Evolutionary conservation across 37 sponge, comb jelly and placozoan genomes (phyloP), one percentile per base, ranked within the genome.

Genomic region (Agelas oroides): DNA sequence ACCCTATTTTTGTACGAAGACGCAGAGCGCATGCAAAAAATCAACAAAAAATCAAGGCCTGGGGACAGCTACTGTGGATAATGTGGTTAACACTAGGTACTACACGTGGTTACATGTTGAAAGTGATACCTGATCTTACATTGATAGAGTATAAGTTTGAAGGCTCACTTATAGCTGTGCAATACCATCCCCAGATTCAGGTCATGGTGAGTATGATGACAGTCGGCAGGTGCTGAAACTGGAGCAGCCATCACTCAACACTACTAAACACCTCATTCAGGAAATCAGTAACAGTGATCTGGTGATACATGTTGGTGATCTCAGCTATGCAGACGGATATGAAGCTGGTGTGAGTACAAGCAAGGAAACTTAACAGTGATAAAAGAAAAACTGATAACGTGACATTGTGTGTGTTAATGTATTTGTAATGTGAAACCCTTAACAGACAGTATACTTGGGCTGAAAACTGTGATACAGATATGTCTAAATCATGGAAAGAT

Each of bases 291-390:
- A 32, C 2, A 21, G n/a, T 59, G 93, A 92, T 38, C 31, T 88
- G 12, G 72, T 92, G 19, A 20, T 92, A 39, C 89, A 92, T 56
- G 68, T 92, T 75, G 93, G 93, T 20, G 91, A 91, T 70, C 46
- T 91, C 19, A 71, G 86, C 72, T 91, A 86, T 86, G 87, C 84
- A 24, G 75, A 63, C 23, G 90, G 90, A 59, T 84, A 58, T 61
- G 72, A n/a, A n/a, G 54, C 58, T 30, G 61, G 56, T 33, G 83
- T 83, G 53, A 72, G 74, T 59, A 46, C 8, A 46, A 3, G 3
- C 46, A 3, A 46, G n/a, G n/a, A n/a, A n/a, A n/a, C 18, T 19
- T 56, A 56, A 56, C 18, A 18, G 58, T 19, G 17, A 19, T 18
- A 56, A 56, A 56, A 15, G 15, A 19, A 15, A 19, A 18, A 56